These are phyloP conservation scores for Mythimna impura DNA, from an alignment of 2,888 invertebrate genomes.

Conservation along the genomic window DNA sequence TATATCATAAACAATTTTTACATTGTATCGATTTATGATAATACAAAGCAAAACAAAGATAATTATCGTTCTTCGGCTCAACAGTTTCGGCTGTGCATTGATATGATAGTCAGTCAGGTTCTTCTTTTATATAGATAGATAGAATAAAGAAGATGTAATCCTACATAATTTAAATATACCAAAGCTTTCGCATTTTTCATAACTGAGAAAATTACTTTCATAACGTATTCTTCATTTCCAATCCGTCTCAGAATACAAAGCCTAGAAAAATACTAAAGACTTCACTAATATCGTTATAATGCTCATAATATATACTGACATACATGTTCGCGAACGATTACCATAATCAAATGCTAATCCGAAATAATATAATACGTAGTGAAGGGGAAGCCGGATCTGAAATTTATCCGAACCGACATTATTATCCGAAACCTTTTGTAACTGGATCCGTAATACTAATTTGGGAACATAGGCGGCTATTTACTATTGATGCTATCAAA, in stretches of 20 bases:
- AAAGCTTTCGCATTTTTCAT: not conserved
- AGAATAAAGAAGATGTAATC: not conserved
- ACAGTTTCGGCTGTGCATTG: no score
- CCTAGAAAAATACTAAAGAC: slow-evolving; percentile 23
- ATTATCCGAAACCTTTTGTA: slow-evolving; percentile 41
- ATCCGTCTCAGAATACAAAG: slow-evolving; percentile 26
- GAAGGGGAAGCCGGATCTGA: slow-evolving; percentile 45
- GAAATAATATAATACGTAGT: slow-evolving; percentile 46
- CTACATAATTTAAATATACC: not conserved
- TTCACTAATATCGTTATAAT: slow-evolving; percentile 32
- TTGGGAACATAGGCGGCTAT: slow-evolving; percentile 17
- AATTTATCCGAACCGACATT: slow-evolving; percentile 35
- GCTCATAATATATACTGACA: slow-evolving; percentile 23
- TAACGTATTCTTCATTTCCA: slow-evolving; percentile 22
- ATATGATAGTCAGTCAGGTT: no score
- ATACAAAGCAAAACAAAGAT: no score
- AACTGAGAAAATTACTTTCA: not conserved
- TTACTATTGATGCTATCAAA: slow-evolving; percentile 43
- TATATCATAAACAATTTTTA: no score
- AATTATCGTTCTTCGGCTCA: no score
- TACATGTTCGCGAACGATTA: slow-evolving; percentile 47
- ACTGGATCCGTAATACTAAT: slow-evolving; percentile 32
- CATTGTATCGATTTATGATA: no score
- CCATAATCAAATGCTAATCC: slow-evolving; percentile 52
- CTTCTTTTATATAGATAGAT: no score